phyloP scores from a whole-genome alignment of 2,797 vertebrate genomes.

The Holocentrus rufus region DNA sequence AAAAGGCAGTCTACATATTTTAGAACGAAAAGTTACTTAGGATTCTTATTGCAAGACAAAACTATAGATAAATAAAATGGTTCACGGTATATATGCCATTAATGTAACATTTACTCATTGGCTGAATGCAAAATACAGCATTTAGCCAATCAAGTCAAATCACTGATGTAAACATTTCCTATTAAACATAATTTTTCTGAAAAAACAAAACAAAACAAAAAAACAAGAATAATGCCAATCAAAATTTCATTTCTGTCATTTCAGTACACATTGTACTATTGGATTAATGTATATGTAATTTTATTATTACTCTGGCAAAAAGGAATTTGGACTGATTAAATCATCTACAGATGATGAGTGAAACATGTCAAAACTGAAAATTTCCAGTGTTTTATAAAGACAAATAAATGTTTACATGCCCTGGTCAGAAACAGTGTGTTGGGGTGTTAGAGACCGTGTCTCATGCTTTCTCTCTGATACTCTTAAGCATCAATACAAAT shows the following conservation, averaged over 20 bases:
- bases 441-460: constrained; percentile 11
- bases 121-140: no score
- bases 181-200: no score
- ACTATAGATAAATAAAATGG: no score
- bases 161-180: no score
- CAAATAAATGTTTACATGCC: background rate
- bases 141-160: no score
- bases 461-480: constrained; percentile 11
- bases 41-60: no score
- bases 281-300: background rate
- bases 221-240: background rate
- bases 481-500: constrained; percentile 22
- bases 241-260: background rate
- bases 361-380: constrained; percentile 1
- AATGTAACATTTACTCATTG: background rate
- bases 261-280: no score
- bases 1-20: no score
- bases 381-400: background rate
- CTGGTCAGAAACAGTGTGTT: constrained; percentile 27
- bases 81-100: background rate
- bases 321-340: background rate
- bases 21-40: no score
- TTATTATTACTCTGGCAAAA: background rate
- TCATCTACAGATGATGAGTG: background rate
- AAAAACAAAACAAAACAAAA: background rate